These are phyloP conservation scores for Caenorhabditis brenneri DNA, from an alignment of 1,140 invertebrate species.

Conservation along the genomic window DNA sequence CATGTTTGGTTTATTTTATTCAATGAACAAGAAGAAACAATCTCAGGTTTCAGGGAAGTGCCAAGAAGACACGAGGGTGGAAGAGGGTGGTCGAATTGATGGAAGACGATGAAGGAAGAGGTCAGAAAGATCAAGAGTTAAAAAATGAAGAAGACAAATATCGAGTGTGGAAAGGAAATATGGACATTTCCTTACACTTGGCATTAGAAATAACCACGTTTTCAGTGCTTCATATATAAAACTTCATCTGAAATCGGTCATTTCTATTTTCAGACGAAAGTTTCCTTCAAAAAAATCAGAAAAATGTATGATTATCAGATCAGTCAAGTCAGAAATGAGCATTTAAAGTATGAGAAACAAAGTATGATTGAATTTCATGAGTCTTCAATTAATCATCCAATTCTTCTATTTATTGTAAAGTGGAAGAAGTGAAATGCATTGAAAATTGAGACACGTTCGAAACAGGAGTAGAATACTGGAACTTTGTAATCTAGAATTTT, in stretches of 20 bases:
- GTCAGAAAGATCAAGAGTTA: constrained; percentile 18
- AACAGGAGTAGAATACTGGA: too few relatives aligned
- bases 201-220: too few relatives aligned
- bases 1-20: background rate
- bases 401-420: too few relatives aligned
- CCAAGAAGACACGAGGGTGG: constrained; percentile 1
- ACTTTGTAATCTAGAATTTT: too few relatives aligned
- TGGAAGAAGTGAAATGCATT: too few relatives aligned
- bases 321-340: background rate
- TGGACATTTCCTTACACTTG: too few relatives aligned
- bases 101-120: background rate
- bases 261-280: too few relatives aligned
- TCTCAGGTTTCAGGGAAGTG: constrained; percentile 33
- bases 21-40: background rate
- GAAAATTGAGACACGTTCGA: too few relatives aligned
- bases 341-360: background rate
- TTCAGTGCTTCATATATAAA: too few relatives aligned
- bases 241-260: too few relatives aligned
- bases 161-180: background rate
- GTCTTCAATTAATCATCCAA: background rate
- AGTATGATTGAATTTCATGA: background rate
- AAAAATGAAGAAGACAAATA: background rate
- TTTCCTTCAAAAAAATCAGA: background rate
- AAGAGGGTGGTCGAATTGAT: background rate
- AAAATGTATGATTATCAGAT: background rate